phyloP scores from a whole-genome alignment of 2,113 vertebrate species.

The Indicator indicator region DNA sequence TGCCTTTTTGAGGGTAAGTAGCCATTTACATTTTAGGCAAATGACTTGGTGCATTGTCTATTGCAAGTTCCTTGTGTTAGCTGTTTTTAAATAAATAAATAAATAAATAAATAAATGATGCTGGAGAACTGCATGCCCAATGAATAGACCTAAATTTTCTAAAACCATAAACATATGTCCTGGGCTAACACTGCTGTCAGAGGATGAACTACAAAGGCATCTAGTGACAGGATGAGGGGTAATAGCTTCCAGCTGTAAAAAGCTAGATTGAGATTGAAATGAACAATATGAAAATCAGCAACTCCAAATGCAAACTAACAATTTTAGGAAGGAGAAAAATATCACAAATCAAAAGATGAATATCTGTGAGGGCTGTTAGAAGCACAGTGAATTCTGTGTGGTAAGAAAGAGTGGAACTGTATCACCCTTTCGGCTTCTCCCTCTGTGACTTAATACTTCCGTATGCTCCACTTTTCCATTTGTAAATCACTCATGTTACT shows the following conservation, averaged over 20 bases:
- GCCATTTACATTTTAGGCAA: not conserved
- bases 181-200: not conserved
- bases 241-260: too few relatives aligned
- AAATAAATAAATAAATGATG: not conserved
- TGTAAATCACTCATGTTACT: not conserved
- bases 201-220: not conserved
- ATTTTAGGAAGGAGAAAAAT: not conserved
- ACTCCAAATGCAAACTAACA: not conserved
- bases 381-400: not conserved
- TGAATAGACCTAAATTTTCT: not conserved
- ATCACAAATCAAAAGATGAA: rapidly evolving
- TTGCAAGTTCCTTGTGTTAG: not conserved
- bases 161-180: not conserved
- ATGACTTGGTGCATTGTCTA: not conserved
- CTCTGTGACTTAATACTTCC: not conserved
- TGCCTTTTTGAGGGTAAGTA: conserved; percentile 88
- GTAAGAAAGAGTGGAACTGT: not conserved
- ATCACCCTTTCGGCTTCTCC: not conserved
- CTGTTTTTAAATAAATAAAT: not conserved
- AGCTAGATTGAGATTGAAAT: not conserved
- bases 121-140: not conserved
- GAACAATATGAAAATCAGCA: not conserved
- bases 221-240: too few relatives aligned
- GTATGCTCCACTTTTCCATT: not conserved
- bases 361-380: not conserved